These are phyloP conservation scores for Romanogobio albipinnatus DNA, from an alignment of 2,113 vertebrate species.

Conservation along the genomic window DNA sequence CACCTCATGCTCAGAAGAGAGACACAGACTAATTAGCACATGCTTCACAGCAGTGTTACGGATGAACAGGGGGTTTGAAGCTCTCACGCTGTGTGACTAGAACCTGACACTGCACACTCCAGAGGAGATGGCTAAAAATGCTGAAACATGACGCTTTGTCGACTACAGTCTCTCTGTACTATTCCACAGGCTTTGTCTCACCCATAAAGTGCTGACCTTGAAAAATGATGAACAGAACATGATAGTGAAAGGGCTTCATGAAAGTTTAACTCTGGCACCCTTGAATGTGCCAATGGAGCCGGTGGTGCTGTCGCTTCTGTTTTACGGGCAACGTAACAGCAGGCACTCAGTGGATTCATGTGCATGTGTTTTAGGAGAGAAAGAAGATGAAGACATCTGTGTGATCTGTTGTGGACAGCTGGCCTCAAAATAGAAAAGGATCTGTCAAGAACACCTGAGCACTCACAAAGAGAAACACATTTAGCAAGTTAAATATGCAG, in stretches of 20 bases:
- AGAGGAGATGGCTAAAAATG: conserved; percentile 30
- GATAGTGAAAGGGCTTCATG: conserved; percentile 23
- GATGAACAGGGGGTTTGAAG: conserved; percentile 10
- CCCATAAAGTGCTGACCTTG: conserved; percentile 10
- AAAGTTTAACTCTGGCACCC: conserved; percentile 40
- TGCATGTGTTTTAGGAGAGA: neutral
- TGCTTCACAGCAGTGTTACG: conserved; percentile 27
- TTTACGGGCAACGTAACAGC: neutral
- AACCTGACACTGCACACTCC: conserved; percentile 17
- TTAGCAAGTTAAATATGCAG: conserved; percentile 13
- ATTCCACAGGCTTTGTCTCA: conserved; percentile 16
- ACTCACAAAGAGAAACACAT: neutral
- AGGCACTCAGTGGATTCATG: neutral
- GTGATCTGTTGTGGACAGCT: conserved; percentile 46
- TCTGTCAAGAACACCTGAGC: conserved; percentile 50
- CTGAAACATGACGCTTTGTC: conserved; percentile 40
- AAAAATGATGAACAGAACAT: conserved; percentile 3
- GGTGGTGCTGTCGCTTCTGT: neutral
- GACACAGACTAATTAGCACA: conserved; percentile 31
- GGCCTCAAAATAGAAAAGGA: conserved; percentile 35
- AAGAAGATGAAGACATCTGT: neutral
- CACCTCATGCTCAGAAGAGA: conserved; percentile 34
- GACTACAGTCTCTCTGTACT: conserved; percentile 24
- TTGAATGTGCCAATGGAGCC: neutral
- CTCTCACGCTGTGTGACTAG: conserved; percentile 3